These are phyloP conservation scores for Sarcophilus harrisii DNA, from an alignment of 2,797 vertebrate genomes.

Conservation along the genomic window DNA sequence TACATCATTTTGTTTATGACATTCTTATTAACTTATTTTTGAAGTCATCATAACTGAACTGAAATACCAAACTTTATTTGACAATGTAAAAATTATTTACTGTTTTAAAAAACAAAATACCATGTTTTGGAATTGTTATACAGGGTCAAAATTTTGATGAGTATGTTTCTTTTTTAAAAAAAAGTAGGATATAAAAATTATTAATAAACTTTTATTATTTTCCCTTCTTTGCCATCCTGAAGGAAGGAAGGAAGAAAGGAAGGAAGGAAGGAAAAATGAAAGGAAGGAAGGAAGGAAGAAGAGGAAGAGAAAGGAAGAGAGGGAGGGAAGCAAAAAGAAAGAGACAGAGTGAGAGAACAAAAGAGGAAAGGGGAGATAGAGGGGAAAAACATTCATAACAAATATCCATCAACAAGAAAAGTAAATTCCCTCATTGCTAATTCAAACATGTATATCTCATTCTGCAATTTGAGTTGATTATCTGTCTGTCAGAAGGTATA, in stretches of 20 bases:
- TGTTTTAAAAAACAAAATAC: conserved; percentile 13
- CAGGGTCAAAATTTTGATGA: neutral
- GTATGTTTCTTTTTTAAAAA: neutral
- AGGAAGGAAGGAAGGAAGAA: neutral
- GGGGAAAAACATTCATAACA: neutral
- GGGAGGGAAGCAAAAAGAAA: too few relatives aligned
- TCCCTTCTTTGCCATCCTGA: neutral
- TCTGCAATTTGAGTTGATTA: neutral
- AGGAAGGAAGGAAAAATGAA: neutral
- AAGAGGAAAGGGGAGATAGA: too few relatives aligned
- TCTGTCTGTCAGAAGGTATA: neutral
- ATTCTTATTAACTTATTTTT: conserved; percentile 49
- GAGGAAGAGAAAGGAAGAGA: too few relatives aligned
- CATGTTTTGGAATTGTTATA: conserved; percentile 6
- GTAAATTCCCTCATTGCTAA: neutral
- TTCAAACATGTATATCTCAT: neutral
- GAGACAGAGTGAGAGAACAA: too few relatives aligned
- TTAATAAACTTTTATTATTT: neutral
- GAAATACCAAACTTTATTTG: conserved; percentile 31
- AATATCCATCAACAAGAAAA: neutral
- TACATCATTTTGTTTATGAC: conserved; percentile 33
- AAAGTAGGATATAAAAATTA: neutral
- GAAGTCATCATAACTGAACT: conserved; percentile 40
- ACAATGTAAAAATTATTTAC: conserved; percentile 35
- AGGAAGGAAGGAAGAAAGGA: neutral